Percentiles rank a stretch among this genome's conserved stretches.
Evolutionary conservation across 2,888 invertebrate species (phyloP).

Genomic region (Andrena chrysosceles): DNA sequence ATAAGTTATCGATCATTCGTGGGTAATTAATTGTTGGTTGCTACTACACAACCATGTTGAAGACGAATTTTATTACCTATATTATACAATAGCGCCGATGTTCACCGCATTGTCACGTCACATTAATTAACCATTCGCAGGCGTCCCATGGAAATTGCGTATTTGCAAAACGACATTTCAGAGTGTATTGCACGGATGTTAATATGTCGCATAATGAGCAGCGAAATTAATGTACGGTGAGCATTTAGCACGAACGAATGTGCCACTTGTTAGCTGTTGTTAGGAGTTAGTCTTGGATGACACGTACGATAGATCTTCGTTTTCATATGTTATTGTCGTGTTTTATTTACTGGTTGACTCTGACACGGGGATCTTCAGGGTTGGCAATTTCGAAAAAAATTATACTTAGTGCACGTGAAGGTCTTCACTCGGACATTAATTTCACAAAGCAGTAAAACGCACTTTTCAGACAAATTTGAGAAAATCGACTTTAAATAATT

Average conservation of each 20-base stretch:
- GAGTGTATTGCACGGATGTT: slow-evolving; percentile 10
- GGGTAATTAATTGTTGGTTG: no score
- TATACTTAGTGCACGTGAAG: no score
- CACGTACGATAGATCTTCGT: not conserved
- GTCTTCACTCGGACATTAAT: no score
- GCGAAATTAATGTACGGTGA: slow-evolving; percentile 25
- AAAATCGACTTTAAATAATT: no score
- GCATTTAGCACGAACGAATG: slow-evolving; percentile 24
- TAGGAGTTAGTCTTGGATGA: not conserved
- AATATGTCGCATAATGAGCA: slow-evolving; percentile 25
- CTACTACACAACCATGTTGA: not conserved
- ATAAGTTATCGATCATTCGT: not conserved
- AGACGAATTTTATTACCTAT: not conserved
- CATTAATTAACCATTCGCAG: not conserved
- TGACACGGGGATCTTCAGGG: no score
- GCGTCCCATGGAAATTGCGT: slow-evolving; percentile 2
- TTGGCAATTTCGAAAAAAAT: no score
- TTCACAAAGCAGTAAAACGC: no score
- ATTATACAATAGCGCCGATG: not conserved
- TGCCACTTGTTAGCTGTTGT: slow-evolving; percentile 16
- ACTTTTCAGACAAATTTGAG: no score
- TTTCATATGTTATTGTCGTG: not conserved
- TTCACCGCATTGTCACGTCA: not conserved
- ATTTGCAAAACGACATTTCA: slow-evolving; percentile 23
- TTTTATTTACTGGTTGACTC: no score